phyloP scores from a whole-genome alignment of 2,113 vertebrate species.

The Phylloscopus whistleri region DNA sequence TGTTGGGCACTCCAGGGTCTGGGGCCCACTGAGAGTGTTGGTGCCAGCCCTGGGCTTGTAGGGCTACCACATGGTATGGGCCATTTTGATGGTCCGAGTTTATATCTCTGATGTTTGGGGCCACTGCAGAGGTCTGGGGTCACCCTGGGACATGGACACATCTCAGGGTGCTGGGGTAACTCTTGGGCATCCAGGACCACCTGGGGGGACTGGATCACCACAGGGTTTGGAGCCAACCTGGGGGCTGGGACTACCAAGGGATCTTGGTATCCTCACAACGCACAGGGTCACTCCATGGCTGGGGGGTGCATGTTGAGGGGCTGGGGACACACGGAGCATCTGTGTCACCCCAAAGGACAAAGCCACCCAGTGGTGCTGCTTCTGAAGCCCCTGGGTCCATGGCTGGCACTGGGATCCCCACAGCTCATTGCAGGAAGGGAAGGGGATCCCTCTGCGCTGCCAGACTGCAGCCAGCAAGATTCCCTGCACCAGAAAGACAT shows the following conservation, averaged over 20 bases:
- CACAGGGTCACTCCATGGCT: not conserved
- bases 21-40: not conserved
- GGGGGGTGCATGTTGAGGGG: not conserved
- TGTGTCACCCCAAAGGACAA: not conserved
- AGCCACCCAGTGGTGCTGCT: fast-evolving
- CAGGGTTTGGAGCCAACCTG: not conserved
- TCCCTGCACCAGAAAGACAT: not conserved
- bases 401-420: not conserved
- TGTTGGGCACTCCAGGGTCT: not conserved
- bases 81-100: not conserved
- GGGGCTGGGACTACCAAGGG: fast-evolving
- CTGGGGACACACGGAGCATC: not conserved
- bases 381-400: not conserved
- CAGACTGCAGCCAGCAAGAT: not conserved
- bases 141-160: not conserved
- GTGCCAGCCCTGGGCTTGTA: not conserved
- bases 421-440: not conserved
- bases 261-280: not conserved
- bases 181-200: not conserved
- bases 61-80: not conserved
- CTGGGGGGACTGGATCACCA: not conserved
- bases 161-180: not conserved
- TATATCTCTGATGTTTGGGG: not conserved
- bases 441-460: not conserved
- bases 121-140: not conserved